A percentile compares a stretch with the other conserved stretches of the same genome.
Conservation (phyloP, 1,140 invertebrate genomes). For the Penaeus japonicus region DNA sequence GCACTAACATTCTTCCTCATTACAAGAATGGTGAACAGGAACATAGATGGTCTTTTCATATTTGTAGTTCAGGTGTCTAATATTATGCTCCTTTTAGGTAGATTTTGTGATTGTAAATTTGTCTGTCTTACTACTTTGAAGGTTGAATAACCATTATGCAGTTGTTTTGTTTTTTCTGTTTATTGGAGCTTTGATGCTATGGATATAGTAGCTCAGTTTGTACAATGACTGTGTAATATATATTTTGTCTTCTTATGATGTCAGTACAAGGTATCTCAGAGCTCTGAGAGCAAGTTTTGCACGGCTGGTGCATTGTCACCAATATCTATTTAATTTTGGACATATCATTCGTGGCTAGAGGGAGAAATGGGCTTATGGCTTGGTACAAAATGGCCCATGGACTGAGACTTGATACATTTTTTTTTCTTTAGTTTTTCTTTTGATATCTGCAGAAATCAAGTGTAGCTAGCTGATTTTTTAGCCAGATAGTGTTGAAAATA, state of each 20-base stretch:
- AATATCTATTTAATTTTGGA: slow-evolving; percentile 45
- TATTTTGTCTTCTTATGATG: slow-evolving; percentile 55
- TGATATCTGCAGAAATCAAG: background rate
- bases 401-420: background rate
- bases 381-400: background rate
- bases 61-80: slow-evolving; percentile 40
- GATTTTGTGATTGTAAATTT: slow-evolving; percentile 40
- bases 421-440: background rate
- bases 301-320: slow-evolving; percentile 42
- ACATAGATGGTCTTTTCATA: slow-evolving; percentile 29
- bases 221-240: slow-evolving; percentile 54
- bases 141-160: background rate
- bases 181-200: slow-evolving; percentile 31
- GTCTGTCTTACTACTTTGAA: slow-evolving; percentile 22
- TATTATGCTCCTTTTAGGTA: slow-evolving; percentile 32
- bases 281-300: slow-evolving; percentile 47
- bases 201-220: slow-evolving; percentile 36
- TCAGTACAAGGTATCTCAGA: slow-evolving; percentile 55
- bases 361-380: slow-evolving; percentile 31
- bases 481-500: background rate
- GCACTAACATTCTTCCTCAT: slow-evolving; percentile 44
- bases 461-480: background rate
- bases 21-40: slow-evolving; percentile 32
- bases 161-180: slow-evolving; percentile 29
- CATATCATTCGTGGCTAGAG: slow-evolving; percentile 52